phyloP scores from a whole-genome alignment of 2,888 invertebrate genomes.

The Lydus trimaculatus region DNA sequence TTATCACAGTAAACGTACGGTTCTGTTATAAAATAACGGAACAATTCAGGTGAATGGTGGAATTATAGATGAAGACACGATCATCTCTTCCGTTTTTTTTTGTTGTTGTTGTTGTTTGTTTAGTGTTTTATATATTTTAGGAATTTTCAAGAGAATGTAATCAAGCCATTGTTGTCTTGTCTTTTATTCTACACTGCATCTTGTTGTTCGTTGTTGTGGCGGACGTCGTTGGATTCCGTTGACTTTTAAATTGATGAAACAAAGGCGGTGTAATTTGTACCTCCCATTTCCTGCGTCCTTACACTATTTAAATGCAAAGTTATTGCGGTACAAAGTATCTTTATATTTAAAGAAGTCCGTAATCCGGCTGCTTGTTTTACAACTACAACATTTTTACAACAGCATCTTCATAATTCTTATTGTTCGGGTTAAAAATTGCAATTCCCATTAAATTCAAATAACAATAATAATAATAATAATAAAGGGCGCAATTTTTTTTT shows the following conservation, averaged over 20 bases:
- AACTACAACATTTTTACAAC: conserved; percentile 35
- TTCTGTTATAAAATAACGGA: conserved; percentile 17
- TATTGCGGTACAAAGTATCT: conserved; percentile 43
- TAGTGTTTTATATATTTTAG: conserved; percentile 18
- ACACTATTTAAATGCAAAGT: conserved; percentile 47
- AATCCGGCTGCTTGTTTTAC: conserved; percentile 28
- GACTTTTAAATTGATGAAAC: conserved; percentile 45
- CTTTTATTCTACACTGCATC: not conserved
- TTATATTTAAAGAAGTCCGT: conserved; percentile 28
- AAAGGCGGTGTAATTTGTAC: conserved; percentile 43
- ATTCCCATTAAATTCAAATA: not conserved
- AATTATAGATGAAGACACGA: not conserved
- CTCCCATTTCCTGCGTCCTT: conserved; percentile 40
- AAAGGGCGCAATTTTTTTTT: not conserved
- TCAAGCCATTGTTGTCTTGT: conserved; percentile 17
- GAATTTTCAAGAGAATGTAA: conserved; percentile 23
- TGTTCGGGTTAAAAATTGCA: conserved; percentile 19
- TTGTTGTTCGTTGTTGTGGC: conserved; percentile 12
- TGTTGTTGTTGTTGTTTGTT: conserved; percentile 12
- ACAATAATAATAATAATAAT: not conserved
- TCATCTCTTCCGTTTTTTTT: not conserved
- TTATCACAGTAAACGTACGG: conserved; percentile 6
- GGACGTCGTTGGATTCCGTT: conserved; percentile 28
- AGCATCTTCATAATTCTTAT: conserved; percentile 33
- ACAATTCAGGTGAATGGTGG: not conserved